Base-by-base conservation (phyloP, 2,888 invertebrate species). In the Choreutis nemorana region DNA sequence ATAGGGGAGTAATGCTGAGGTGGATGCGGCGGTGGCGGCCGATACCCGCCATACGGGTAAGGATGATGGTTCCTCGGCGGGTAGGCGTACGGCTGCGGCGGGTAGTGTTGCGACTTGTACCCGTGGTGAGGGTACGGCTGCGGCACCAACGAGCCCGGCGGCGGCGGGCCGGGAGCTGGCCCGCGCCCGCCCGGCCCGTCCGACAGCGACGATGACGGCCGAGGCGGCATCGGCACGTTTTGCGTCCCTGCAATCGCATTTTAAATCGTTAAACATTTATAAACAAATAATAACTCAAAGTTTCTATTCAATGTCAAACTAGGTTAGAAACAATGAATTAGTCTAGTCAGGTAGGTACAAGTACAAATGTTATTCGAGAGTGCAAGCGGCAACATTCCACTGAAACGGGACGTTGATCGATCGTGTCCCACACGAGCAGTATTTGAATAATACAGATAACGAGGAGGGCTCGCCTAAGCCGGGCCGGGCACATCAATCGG, bases 171-270 rank as follows among this genome's bases (percentile, higher is more conserved):
- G 33, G 59, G 54, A 39, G 60, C 42, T 39, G 60, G 58, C 43
- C 62, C 50, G 33, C 61, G 55, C 30, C 55, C 47, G 40, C 71
- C 79, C 61, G 68, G 70, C 75, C 81, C 83, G 68, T 68, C 79
- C 44, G 75, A 68, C 81, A 87, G 65, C 79, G 86, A 81, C 71
- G 94, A 94, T 56, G 94, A 91, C 71, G 95, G 95, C 65, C 95
- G 88, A 65, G 93, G 92, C 68, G 95, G 94, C 90, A 95, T 94
- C 81, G 93, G 90, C 87, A 93, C 89, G 88, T 90, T 94, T 87
- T 91, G 91, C 71, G 89, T 90, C 64, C 90, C 90, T 90, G 71
- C 22, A 73, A 79, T 16, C 34, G 23, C n/a, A n/a, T n/a, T n/a
- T n/a, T n/a, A n/a, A n/a, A n/a, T n/a, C n/a, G n/a, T n/a, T n/a